phyloP scores from a whole-genome alignment of 2,888 invertebrate genomes.

The Mesodorylaimus sp. region DNA sequence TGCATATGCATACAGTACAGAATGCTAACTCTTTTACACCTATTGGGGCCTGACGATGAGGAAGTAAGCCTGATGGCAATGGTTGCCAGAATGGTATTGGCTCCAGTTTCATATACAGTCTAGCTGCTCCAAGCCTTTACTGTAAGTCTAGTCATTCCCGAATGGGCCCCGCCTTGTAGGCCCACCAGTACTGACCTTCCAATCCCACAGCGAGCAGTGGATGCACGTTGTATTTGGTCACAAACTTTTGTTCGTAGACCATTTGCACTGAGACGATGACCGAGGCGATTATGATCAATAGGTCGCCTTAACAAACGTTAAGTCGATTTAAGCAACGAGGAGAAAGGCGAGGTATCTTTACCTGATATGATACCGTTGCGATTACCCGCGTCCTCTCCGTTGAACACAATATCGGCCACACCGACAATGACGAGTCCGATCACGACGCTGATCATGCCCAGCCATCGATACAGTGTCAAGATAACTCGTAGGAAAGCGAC shows the following conservation, averaged over 20 bases:
- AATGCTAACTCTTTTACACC: no score
- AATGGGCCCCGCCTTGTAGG: not conserved
- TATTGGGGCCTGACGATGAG: no score
- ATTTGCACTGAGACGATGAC: slow-evolving; percentile 72
- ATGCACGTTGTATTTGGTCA: slow-evolving; percentile 62
- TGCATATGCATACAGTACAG: no score
- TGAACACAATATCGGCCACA: slow-evolving; percentile 24
- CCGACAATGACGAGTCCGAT: slow-evolving; percentile 33
- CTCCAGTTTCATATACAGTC: no score
- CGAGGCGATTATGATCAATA: slow-evolving; percentile 44
- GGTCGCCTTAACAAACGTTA: slow-evolving; percentile 35
- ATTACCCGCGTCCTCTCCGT: slow-evolving; percentile 21
- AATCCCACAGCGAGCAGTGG: slow-evolving; percentile 77
- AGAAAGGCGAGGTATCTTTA: no score
- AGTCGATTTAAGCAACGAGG: no score
- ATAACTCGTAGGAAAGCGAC: slow-evolving; percentile 50
- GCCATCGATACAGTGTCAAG: slow-evolving; percentile 33
- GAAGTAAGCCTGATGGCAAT: no score
- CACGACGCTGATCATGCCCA: slow-evolving; percentile 34
- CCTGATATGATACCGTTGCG: slow-evolving; percentile 58
- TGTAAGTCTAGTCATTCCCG: not conserved
- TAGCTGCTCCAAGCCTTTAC: not conserved
- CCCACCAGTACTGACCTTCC: slow-evolving; percentile 49
- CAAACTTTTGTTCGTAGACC: slow-evolving; percentile 81
- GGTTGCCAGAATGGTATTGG: no score